These are phyloP conservation scores for Actinemys pallida DNA, from an alignment of 2,113 vertebrate species.

Conservation along the genomic window DNA sequence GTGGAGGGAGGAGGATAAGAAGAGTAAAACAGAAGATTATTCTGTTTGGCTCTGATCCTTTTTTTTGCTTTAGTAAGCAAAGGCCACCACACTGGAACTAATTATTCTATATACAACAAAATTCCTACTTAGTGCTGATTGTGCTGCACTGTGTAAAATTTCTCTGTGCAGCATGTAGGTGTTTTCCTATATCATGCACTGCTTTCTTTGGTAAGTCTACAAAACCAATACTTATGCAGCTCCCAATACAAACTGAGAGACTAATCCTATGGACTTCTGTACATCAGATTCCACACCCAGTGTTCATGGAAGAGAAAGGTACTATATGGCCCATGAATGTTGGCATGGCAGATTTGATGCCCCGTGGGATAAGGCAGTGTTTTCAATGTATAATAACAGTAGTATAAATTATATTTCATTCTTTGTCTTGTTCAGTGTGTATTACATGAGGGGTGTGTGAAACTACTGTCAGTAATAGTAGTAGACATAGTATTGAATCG, in stretches of 20 bases:
- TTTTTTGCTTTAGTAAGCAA: neutral
- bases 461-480: neutral
- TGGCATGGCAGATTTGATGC: accelerated
- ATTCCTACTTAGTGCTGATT: neutral
- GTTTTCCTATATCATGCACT: neutral
- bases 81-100: neutral
- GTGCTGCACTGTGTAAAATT: neutral
- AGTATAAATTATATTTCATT: neutral
- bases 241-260: neutral
- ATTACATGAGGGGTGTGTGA: neutral
- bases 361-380: accelerated
- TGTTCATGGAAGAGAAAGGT: accelerated
- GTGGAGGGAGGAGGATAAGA: neutral
- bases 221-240: neutral
- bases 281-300: neutral
- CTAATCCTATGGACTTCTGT: neutral
- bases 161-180: neutral
- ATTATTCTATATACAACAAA: neutral
- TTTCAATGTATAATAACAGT: neutral
- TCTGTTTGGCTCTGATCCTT: neutral
- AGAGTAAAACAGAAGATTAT: neutral
- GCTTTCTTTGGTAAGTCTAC: neutral
- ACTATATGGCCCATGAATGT: accelerated
- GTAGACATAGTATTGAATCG: accelerated
- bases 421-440: neutral